Conservation (phyloP, 2,113 vertebrate genomes). For the Psephotus haematonotus region DNA sequence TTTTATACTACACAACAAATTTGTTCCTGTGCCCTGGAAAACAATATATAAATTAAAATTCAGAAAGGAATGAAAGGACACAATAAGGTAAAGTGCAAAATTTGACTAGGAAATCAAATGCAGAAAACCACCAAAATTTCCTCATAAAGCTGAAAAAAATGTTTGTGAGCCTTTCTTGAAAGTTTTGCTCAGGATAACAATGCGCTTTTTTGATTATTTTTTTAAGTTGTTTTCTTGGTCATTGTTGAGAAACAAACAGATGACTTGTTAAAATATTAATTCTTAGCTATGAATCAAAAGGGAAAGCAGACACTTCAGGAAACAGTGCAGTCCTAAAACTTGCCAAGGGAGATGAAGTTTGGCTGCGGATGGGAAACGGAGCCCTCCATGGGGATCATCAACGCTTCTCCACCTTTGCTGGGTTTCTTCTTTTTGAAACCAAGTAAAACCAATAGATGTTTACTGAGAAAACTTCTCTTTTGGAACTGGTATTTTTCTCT, state of each 20-base stretch:
- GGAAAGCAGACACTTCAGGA: slow-evolving; percentile 83
- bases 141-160: neutral
- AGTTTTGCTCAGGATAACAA: neutral
- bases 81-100: neutral
- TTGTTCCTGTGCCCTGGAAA: neutral
- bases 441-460: slow-evolving; percentile 50
- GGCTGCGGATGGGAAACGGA: slow-evolving; percentile 84
- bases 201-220: neutral
- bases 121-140: neutral
- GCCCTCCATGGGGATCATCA: slow-evolving; percentile 85
- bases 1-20: neutral
- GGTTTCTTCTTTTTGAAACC: slow-evolving; percentile 85
- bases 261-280: slow-evolving; percentile 26
- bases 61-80: neutral
- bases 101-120: neutral
- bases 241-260: neutral
- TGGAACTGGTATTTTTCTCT: neutral
- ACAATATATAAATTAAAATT: neutral
- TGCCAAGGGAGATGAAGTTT: slow-evolving; percentile 83
- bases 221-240: neutral
- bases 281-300: slow-evolving; percentile 81
- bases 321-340: slow-evolving; percentile 84
- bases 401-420: slow-evolving; percentile 83
- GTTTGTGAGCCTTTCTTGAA: neutral
- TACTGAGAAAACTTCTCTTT: neutral